Conservation (phyloP, 2,113 vertebrate genomes). For the Dromaius novaehollandiae region DNA sequence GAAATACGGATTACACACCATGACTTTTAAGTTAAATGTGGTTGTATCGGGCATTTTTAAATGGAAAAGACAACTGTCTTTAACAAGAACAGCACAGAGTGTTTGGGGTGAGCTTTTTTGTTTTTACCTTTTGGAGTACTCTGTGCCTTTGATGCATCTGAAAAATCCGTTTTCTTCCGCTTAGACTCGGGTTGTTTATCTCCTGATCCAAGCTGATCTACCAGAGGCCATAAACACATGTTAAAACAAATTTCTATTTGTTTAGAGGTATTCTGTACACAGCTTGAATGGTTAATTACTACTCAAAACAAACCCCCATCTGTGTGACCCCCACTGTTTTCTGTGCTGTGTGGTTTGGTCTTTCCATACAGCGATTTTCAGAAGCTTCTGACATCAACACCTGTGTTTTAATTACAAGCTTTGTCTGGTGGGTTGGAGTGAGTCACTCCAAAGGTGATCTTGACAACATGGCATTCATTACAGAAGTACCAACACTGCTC, state of each 20-base stretch:
- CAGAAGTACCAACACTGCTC: neutral
- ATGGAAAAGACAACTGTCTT: rapidly evolving
- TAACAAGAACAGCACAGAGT: rapidly evolving
- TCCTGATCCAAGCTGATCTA: constrained; percentile 38
- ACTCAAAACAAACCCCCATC: neutral
- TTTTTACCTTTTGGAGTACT: constrained; percentile 48
- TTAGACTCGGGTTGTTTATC: constrained; percentile 53
- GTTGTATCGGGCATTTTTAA: rapidly evolving
- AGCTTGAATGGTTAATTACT: rapidly evolving
- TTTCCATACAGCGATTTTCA: neutral
- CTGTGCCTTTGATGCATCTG: neutral
- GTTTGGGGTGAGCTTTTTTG: rapidly evolving
- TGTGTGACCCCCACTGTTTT: rapidly evolving
- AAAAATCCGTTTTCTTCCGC: constrained; percentile 30
- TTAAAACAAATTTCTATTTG: neutral
- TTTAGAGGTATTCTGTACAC: neutral
- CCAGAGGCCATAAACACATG: neutral
- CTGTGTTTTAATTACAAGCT: too few species aligned
- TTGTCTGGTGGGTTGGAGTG: too few species aligned
- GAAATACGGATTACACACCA: neutral
- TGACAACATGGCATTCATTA: neutral
- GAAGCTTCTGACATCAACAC: neutral
- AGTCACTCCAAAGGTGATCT: rapidly evolving
- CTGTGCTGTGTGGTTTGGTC: rapidly evolving
- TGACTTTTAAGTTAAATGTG: rapidly evolving